Evolutionary conservation across 2,797 vertebrate genomes (phyloP).

Genomic region (Sebastes trivittatus): DNA sequence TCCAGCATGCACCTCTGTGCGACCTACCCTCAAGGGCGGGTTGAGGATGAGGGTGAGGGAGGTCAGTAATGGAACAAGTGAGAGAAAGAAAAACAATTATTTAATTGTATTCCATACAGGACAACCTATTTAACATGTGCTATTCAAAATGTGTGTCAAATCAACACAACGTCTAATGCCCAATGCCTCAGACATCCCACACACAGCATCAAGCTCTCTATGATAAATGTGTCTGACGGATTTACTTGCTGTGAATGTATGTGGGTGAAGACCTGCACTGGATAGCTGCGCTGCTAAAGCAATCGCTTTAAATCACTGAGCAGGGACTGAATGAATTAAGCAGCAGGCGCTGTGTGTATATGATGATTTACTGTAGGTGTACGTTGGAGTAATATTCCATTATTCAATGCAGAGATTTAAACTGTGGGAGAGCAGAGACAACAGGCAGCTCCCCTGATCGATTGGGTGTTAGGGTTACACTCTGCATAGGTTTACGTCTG

Average conservation of each 20-base stretch:
- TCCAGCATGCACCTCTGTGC: too few species aligned
- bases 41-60: too few species aligned
- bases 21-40: too few species aligned
- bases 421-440: constrained; percentile 45
- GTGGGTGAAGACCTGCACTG: constrained; percentile 44
- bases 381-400: constrained; percentile 41
- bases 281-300: constrained; percentile 60
- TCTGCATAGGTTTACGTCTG: constrained; percentile 59
- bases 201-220: constrained; percentile 21
- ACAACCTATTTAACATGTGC: neutral
- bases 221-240: constrained; percentile 47
- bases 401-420: constrained; percentile 48
- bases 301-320: constrained; percentile 61
- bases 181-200: constrained; percentile 14
- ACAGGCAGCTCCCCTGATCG: constrained; percentile 49
- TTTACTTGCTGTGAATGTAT: constrained; percentile 63
- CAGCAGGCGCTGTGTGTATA: constrained; percentile 34
- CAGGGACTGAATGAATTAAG: constrained; percentile 55
- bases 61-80: too few species aligned
- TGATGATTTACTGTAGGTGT: constrained; percentile 58
- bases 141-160: neutral
- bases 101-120: neutral
- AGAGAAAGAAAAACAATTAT: neutral
- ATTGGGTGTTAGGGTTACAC: constrained; percentile 63
- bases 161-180: neutral